Evolutionary conservation across 2,888 invertebrate genomes (phyloP), one percentile per base, ranked within the genome.

Genomic region (Emesis furor): DNA sequence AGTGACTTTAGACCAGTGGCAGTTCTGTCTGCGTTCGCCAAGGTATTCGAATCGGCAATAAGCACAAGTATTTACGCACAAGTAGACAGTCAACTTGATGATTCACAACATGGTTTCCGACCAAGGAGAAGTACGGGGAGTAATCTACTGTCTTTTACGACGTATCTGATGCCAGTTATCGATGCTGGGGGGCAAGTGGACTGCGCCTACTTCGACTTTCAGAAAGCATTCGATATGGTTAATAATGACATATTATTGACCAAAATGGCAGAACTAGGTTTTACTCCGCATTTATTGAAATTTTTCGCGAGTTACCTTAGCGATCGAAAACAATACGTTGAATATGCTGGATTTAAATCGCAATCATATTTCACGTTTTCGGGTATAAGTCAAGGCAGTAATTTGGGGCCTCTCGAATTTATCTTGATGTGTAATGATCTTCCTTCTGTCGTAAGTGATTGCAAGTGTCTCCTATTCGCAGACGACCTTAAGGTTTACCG

Each of bases 401-500:
- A 72, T 12, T 68, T 83, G 2, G 83, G 83, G 10, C 83, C 78
- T 4, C n/a, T 80, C 2, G 55, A 77, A 7, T 83, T 83, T 17
- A n/a, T 71, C 8, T 1, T 83, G 2, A 77, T 79, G 76, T 74
- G 78, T 1, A 79, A 83, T 74, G 76, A 81, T 32, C 55, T 84
- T 12, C 73, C 76, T n/a, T 1, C 42, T 14, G 81, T 79, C 4
- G 2, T 81, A 2, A 46, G 24, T 8, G 5, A 75, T 46, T 69
- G 77, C 0, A 65, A 65, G 14, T 79, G 81, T 39, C 68, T 84
- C 4, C 12, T 84, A 17, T 82, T 73, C 35, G 84, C 79, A 0
- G 84, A 84, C 51, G 82, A 84, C 62, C 62, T 84, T 8, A 84
- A 82, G 67, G 35, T 84, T 2, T 68, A 69, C 17, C 7, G n/a